These are phyloP conservation scores for Mythimna vitellina DNA, from an alignment of 2,888 invertebrate species.

Conservation along the genomic window DNA sequence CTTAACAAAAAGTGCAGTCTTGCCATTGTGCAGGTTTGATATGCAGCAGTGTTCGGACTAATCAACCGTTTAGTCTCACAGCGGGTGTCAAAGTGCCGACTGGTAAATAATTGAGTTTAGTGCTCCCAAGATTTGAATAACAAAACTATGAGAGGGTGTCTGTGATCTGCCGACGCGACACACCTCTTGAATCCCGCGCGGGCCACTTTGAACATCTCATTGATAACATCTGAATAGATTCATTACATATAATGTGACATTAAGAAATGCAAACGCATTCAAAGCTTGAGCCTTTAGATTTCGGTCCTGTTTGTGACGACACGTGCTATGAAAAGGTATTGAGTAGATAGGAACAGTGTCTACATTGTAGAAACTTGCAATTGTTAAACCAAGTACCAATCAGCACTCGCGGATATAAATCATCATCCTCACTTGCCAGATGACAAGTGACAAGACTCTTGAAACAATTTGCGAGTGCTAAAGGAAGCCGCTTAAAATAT, in stretches of 20 bases:
- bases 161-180: conserved; percentile 66
- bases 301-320: conserved; percentile 46
- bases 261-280: conserved; percentile 60
- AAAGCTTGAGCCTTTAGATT: conserved; percentile 50
- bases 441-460: conserved; percentile 48
- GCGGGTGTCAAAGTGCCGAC: conserved; percentile 68
- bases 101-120: conserved; percentile 67
- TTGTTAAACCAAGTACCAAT: conserved; percentile 17
- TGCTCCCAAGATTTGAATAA: conserved; percentile 73
- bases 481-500: conserved; percentile 58
- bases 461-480: conserved; percentile 53
- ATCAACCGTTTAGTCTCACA: conserved; percentile 67
- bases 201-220: conserved; percentile 62
- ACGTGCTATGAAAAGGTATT: conserved; percentile 29
- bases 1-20: conserved; percentile 58
- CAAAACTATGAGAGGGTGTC: conserved; percentile 70
- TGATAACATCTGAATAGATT: conserved; percentile 63
- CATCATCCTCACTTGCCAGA: conserved; percentile 57
- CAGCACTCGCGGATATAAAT: conserved; percentile 57
- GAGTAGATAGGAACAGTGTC: not conserved
- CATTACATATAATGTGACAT: conserved; percentile 55
- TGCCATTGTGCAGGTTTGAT: conserved; percentile 57
- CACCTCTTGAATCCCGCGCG: conserved; percentile 62
- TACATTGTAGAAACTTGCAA: conserved; percentile 3
- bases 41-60: conserved; percentile 68